Conservation (phyloP, 2,888 invertebrate genomes). For the Blastobasis adustella region DNA sequence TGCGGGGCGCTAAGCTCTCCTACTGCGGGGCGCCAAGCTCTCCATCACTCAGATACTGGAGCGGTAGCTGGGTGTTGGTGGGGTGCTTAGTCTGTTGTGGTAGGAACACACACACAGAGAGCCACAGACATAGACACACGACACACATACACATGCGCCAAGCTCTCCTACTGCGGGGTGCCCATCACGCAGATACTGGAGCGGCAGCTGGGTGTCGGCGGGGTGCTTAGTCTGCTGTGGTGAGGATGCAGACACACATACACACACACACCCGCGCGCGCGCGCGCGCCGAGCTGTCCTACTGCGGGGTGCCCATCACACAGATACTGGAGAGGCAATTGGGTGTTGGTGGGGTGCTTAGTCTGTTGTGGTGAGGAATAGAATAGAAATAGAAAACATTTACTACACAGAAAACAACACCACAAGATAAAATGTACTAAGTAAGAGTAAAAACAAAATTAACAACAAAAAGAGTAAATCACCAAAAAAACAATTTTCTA, state of each 20-base stretch:
- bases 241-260: conserved; percentile 21
- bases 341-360: conserved; percentile 98
- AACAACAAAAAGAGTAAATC: too few relatives aligned
- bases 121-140: too few relatives aligned
- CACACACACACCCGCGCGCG: too few relatives aligned
- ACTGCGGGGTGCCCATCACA: conserved; percentile 94
- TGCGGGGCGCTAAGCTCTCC: too few relatives aligned
- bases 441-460: too few relatives aligned
- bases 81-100: conserved; percentile 97
- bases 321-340: conserved; percentile 94
- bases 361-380: conserved; percentile 89
- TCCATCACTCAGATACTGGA: conserved; percentile 91
- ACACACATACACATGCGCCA: conserved; percentile 71
- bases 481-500: too few relatives aligned
- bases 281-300: conserved; percentile 96
- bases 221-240: conserved; percentile 97
- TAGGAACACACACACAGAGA: conserved; percentile 23
- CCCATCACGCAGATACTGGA: conserved; percentile 91
- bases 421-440: too few relatives aligned
- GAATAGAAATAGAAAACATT: too few relatives aligned
- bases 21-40: conserved; percentile 98
- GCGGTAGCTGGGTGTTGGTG: conserved; percentile 97
- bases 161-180: conserved; percentile 96
- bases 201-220: conserved; percentile 97
- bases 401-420: too few relatives aligned